Conservation (phyloP, 2,797 vertebrate species). For the Enteromius anoplus region DNA sequence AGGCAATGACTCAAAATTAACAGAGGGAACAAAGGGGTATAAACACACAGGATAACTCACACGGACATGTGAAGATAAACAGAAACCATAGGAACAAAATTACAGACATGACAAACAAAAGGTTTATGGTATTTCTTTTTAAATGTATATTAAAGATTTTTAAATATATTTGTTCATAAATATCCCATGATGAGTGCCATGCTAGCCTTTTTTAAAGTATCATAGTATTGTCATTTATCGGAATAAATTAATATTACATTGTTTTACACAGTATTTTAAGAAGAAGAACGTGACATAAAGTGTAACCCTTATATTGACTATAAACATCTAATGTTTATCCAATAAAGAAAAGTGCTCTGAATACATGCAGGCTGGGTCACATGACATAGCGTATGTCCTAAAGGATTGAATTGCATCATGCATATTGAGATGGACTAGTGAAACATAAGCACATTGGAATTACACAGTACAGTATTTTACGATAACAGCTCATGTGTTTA, state of each 20-base stretch:
- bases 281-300: neutral
- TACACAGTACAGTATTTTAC: neutral
- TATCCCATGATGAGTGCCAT: neutral
- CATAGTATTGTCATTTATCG: neutral
- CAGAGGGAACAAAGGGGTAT: neutral
- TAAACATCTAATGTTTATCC: slow-evolving; percentile 22
- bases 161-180: neutral
- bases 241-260: neutral
- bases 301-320: neutral
- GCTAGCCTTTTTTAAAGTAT: neutral
- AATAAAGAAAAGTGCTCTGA: neutral
- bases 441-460: neutral
- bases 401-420: slow-evolving; percentile 8
- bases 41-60: neutral
- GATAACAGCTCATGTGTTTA: neutral
- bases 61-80: neutral
- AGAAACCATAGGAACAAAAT: neutral
- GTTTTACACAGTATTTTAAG: neutral
- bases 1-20: neutral
- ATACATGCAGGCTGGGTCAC: neutral
- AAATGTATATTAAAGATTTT: no score
- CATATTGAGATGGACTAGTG: neutral
- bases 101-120: neutral
- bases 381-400: neutral
- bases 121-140: neutral